Percentiles rank a stretch among this genome's conserved stretches.
Conservation (phyloP, 2,113 vertebrate species). For the Marmota flaviventris region DNA sequence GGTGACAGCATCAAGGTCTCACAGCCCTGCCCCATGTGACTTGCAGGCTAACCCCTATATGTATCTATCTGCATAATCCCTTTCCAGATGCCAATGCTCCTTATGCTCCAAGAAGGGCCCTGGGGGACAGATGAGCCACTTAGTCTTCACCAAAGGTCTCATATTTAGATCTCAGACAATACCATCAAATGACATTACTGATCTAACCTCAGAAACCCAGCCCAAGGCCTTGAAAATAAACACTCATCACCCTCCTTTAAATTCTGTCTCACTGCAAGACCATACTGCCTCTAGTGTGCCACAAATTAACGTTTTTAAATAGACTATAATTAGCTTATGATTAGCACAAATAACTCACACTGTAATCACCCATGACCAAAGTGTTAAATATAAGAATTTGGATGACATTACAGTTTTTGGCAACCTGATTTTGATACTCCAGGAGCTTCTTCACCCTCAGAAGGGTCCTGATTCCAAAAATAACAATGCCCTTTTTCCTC, state of each 20-base stretch:
- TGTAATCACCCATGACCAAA: neutral
- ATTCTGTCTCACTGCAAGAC: neutral
- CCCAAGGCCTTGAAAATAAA: neutral
- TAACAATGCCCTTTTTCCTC: neutral
- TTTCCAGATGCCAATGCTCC: neutral
- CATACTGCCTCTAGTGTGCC: neutral
- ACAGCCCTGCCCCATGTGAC: neutral
- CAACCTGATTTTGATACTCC: neutral
- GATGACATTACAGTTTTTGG: neutral
- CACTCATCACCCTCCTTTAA: neutral
- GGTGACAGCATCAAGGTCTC: neutral
- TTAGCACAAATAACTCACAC: slow-evolving; percentile 45
- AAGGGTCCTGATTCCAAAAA: neutral
- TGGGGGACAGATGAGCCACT: neutral
- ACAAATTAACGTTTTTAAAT: slow-evolving; percentile 49
- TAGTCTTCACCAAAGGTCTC: neutral
- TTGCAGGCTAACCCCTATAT: too few relatives aligned
- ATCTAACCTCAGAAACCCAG: neutral
- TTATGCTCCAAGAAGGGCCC: too few relatives aligned
- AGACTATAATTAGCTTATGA: slow-evolving; percentile 53
- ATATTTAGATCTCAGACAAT: neutral
- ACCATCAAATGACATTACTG: neutral
- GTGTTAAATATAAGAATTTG: slow-evolving; percentile 45
- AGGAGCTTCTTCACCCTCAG: neutral
- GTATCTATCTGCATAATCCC: neutral